A percentile compares a stretch with the other conserved stretches of the same genome.
Conservation (phyloP, 2,797 vertebrate genomes). For the Malurus splendens region DNA sequence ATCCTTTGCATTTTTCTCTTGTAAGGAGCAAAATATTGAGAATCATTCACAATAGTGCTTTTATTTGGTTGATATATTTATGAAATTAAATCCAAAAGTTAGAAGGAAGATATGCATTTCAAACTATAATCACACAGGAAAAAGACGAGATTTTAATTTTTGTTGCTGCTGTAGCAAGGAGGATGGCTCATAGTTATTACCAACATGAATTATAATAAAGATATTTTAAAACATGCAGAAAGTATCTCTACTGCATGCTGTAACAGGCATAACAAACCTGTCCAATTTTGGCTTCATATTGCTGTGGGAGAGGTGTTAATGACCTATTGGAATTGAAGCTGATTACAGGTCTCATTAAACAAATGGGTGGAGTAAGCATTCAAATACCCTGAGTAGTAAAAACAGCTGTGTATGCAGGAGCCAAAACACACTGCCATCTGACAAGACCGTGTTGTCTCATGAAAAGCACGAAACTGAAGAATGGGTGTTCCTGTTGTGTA, state of each 20-base stretch:
- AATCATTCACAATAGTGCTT: background rate
- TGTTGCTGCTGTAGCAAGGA: background rate
- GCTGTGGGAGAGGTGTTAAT: conserved; percentile 47
- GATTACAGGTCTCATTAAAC: conserved; percentile 46
- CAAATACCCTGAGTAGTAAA: background rate
- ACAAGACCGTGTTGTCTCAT: background rate
- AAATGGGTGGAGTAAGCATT: conserved; percentile 38
- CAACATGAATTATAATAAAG: background rate
- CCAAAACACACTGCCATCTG: background rate
- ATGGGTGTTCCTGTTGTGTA: background rate
- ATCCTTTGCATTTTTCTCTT: background rate
- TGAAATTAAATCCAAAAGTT: background rate
- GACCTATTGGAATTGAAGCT: conserved; percentile 29
- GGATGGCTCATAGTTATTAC: background rate
- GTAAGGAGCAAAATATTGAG: background rate
- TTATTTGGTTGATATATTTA: background rate
- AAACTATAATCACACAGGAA: background rate
- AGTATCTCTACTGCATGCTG: background rate
- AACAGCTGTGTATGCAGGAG: background rate
- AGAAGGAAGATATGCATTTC: background rate
- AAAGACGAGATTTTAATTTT: background rate
- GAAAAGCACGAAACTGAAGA: background rate
- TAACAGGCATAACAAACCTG: conserved; percentile 27
- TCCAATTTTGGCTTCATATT: background rate
- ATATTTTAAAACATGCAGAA: conserved; percentile 27